Evolutionary conservation across 37 sponge, comb jelly and placozoan genomes (phyloP).

Genomic region (Haliclona indistincta): DNA sequence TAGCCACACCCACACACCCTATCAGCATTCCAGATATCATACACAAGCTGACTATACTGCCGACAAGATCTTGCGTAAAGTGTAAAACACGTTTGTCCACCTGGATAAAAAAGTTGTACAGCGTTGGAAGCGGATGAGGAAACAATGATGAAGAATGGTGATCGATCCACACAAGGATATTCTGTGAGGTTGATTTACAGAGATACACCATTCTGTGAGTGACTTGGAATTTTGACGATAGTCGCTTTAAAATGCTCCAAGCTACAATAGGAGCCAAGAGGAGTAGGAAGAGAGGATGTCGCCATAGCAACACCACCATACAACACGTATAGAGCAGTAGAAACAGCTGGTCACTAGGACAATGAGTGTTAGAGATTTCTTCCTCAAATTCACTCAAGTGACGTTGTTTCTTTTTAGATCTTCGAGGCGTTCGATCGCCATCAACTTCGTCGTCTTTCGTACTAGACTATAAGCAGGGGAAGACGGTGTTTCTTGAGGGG

Average conservation of each 20-base stretch:
- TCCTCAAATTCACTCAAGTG: too few relatives aligned
- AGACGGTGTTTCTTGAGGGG: too few relatives aligned
- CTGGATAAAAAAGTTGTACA: constrained; percentile 12
- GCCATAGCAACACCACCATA: background rate
- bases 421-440: too few relatives aligned
- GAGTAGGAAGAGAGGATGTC: constrained; percentile 20
- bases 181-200: too few relatives aligned
- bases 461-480: too few relatives aligned
- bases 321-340: too few relatives aligned
- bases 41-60: constrained; percentile 18
- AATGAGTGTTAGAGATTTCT: too few relatives aligned
- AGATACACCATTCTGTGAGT: too few relatives aligned
- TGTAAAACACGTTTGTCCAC: constrained; percentile 3
- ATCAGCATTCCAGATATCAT: constrained; percentile 56
- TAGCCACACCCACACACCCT: background rate
- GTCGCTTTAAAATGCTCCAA: constrained; percentile 16
- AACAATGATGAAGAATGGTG: background rate
- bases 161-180: background rate
- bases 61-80: constrained; percentile 12
- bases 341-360: too few relatives aligned
- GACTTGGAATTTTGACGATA: background rate
- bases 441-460: too few relatives aligned
- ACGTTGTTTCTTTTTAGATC: too few relatives aligned
- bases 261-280: constrained; percentile 21
- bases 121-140: constrained; percentile 31